Evolutionary conservation across 2,113 vertebrate species (phyloP).

Genomic region (Panurus biarmicus): DNA sequence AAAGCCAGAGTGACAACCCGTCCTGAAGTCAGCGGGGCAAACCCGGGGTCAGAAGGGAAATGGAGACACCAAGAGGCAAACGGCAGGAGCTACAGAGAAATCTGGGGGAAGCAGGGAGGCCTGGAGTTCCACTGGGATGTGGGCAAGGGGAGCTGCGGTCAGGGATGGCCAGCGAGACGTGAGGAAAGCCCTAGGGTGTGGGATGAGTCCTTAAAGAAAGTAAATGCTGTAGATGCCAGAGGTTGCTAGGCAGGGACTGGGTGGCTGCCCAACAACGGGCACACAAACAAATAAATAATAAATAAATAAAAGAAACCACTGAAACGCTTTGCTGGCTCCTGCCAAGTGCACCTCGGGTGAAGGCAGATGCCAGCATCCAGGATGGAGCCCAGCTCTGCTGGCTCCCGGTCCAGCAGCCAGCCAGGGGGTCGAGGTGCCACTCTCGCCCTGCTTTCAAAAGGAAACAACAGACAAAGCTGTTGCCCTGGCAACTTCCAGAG

Average conservation of each 20-base stretch:
- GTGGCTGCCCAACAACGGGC: background rate
- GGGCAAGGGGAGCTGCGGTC: fast-evolving
- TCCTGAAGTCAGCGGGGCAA: background rate
- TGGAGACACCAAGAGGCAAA: constrained; percentile 10
- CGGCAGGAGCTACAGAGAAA: background rate
- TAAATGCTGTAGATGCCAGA: background rate
- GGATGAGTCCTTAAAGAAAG: background rate
- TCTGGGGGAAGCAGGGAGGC: background rate
- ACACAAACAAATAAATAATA: background rate
- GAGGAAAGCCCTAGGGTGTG: background rate
- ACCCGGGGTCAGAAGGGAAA: background rate
- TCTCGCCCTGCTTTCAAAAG: background rate
- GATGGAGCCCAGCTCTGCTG: background rate
- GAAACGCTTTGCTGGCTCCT: background rate
- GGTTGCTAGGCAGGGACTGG: background rate
- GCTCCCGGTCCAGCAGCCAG: fast-evolving
- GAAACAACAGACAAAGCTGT: background rate
- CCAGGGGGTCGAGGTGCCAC: background rate
- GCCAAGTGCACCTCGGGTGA: background rate
- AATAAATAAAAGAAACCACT: background rate
- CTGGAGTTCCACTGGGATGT: background rate
- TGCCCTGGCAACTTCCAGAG: background rate
- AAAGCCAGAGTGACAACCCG: background rate
- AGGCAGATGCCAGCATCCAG: background rate
- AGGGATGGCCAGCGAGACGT: background rate